A percentile compares a stretch with the other conserved stretches of the same genome.
These are phyloP conservation scores for Natator depressus DNA, from an alignment of 2,113 vertebrate genomes.

Conservation along the genomic window DNA sequence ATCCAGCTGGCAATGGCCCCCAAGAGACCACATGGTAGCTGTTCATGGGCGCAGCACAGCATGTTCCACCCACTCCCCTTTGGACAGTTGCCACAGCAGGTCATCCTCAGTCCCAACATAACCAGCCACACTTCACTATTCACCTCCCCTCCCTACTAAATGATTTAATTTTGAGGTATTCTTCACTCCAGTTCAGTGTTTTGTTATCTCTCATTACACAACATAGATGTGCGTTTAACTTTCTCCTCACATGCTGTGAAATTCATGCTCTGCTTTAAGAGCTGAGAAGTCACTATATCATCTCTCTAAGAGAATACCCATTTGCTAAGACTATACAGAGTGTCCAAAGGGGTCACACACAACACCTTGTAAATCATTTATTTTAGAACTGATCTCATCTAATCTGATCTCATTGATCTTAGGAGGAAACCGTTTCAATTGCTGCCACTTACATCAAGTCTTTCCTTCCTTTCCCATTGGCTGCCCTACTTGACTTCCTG, in stretches of 20 bases:
- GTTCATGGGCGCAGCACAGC: slow-evolving; percentile 70
- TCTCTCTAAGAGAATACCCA: neutral
- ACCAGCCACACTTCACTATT: neutral
- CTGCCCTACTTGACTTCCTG: neutral
- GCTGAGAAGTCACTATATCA: neutral
- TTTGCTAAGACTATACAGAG: neutral
- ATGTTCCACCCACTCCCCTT: slow-evolving; percentile 67
- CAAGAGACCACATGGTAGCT: slow-evolving; percentile 66
- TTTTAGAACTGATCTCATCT: fast-evolving
- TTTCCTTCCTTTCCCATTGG: neutral
- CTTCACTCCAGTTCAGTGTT: neutral
- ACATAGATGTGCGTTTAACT: neutral
- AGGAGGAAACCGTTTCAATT: neutral
- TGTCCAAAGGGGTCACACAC: neutral
- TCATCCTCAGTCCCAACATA: neutral
- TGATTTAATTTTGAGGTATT: neutral
- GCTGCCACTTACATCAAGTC: neutral
- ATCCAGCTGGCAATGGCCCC: slow-evolving; percentile 67
- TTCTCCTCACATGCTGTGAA: neutral
- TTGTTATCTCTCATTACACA: neutral
- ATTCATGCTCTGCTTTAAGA: neutral
- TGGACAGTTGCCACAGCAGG: neutral
- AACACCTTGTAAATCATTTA: neutral
- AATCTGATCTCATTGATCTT: neutral
- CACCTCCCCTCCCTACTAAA: neutral